Base-by-base conservation (phyloP, 2,797 vertebrate genomes). In the Parauchenoglanis punctatus region DNA sequence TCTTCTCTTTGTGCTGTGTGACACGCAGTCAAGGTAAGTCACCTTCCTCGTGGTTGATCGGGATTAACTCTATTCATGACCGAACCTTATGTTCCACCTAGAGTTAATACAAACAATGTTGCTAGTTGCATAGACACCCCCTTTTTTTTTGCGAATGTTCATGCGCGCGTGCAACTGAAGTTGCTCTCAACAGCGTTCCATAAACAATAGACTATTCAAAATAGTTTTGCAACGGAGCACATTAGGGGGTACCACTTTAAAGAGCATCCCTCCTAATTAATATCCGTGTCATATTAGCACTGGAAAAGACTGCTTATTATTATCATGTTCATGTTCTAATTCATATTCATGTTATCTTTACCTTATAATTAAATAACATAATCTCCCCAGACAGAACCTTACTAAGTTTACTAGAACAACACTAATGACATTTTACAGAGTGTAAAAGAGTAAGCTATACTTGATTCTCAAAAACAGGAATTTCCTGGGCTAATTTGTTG, bases 21-120 rank as follows among this genome's bases (percentile, higher is more conserved):
- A 90, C 95, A 58, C 91, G 89, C 28, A 92, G 89, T 35, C 95
- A 95, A 94, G 95, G 96, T 96, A 94, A 93, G 95, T 90, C 82
- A 88, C 85, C 89, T 77, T 78, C 31, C 25, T 40, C 35, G 4
- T 10, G 15, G 1, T 40, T 25, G 31, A 28, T 40, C 59, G 35
- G 4, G 7, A 75, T 20, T 44, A 73, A 28, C 23, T 20, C 10
- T 73, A 68, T 59, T 40, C 40, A 78, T 4, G 13, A 54, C 17
- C 18, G 61, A 75, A 15, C 52, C 7, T 52, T 46, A 49, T 13
- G 52, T 67, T 68, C 31, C 67, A 84, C 10, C 49, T 70, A 54
- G 8, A 35, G 56, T n/a, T 58, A 25, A 58, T 15, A 6, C 8
- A 25, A 17, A 18, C 25, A 65, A 10, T 28, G 7, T 31, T 67